Base-by-base conservation (phyloP, 2,888 invertebrate species). In the Microplitis deprimator region DNA sequence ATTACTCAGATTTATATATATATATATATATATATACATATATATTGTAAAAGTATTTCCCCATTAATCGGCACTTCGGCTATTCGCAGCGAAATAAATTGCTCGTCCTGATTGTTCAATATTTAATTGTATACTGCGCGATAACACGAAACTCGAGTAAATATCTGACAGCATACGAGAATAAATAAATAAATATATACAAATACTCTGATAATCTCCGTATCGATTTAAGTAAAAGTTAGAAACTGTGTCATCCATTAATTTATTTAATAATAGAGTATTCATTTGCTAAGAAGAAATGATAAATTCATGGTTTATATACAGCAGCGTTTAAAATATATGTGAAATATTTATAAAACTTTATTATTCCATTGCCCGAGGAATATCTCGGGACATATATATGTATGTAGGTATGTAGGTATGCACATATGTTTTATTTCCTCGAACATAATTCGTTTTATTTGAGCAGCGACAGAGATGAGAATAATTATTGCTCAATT, bases 41-140 rank as follows among this genome's bases (percentile, higher is more conserved):
- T n/a, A n/a, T n/a, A n/a, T n/a, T n/a, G n/a, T n/a, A 79, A 79
- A 80, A 82, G 81, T 83, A 83, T 84, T 85, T 85, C 82, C 86
- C 84, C 85, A 84, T 84, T 84, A 78, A 79, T 61, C 77, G 69
- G 67, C 75, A 70, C 64, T 17, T 50, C 5, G 50, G 13, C 50
- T 50, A 3, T 50, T 50, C 50, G 29, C 59, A 74, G 41, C 50
- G 17, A 38, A 59, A 50, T 64, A 60, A 40, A 10, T 59, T 39
- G 29, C 64, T 62, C 64, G 10, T 68, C 62, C 17, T 50, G 8
- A 62, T 64, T 75, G 29, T 71, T 71, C 40, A 70, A 10, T 68
- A 75, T 75, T 75, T 68, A 61, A 68, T 75, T 50, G 20, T n/a
- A 6, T 59, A 17, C 68, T 71, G 29, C 39, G 4, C 50, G 13